These are phyloP conservation scores for Callocephalon fimbriatum DNA, from an alignment of 2,113 vertebrate species.

Conservation along the genomic window DNA sequence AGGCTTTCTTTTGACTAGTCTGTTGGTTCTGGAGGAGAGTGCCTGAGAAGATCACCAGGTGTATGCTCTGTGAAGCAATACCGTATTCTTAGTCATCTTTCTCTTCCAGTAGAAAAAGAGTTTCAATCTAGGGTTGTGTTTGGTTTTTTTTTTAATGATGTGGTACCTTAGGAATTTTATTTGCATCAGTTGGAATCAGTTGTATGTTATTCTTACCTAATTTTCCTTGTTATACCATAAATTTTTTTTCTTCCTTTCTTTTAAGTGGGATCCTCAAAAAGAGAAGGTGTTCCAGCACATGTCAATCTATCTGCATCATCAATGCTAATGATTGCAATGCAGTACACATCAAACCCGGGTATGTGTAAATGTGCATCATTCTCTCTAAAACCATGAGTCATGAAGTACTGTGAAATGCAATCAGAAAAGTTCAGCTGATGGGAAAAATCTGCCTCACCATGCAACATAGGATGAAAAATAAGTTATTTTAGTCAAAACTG, in stretches of 20 bases:
- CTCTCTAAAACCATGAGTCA: neutral
- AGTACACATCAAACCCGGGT: conserved; percentile 98
- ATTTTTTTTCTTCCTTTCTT: conserved; percentile 30
- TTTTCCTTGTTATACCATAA: neutral
- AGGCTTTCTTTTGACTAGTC: neutral
- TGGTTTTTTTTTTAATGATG: accelerated
- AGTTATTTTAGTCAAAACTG: neutral
- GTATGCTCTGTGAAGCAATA: accelerated
- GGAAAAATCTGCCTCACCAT: neutral
- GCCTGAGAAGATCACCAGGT: neutral
- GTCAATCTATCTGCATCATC: conserved; percentile 97
- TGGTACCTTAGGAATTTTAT: neutral
- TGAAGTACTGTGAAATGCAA: neutral
- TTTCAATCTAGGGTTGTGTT: neutral
- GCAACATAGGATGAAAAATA: neutral
- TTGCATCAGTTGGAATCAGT: neutral
- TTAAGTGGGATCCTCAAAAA: conserved; percentile 94
- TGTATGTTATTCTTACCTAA: neutral
- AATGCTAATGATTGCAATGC: conserved; percentile 99
- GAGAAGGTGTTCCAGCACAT: conserved; percentile 93
- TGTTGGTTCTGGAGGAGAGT: neutral
- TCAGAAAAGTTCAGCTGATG: neutral
- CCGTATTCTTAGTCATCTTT: neutral
- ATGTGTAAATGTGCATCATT: neutral
- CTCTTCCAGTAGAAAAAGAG: neutral